These are phyloP conservation scores for Gasteruption jaculator DNA, from an alignment of 2,888 invertebrate species.

Conservation along the genomic window DNA sequence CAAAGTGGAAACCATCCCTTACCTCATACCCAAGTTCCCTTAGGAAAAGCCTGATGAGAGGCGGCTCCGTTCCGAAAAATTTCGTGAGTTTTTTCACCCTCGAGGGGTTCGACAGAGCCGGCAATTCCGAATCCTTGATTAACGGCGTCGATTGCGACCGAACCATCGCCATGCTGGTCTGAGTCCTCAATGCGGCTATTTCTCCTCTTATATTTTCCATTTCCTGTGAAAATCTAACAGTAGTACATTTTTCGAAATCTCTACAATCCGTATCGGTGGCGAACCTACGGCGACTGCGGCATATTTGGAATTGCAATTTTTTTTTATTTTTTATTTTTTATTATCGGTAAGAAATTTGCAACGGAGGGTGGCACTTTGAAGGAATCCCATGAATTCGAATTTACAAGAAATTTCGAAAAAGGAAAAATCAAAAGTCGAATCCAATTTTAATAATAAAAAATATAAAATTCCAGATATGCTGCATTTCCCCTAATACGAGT, in stretches of 20 bases:
- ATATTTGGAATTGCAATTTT: neutral
- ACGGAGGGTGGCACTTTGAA: too few relatives aligned
- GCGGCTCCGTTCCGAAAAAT: constrained; percentile 93
- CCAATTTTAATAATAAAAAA: neutral
- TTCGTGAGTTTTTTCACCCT: constrained; percentile 84
- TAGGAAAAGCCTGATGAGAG: constrained; percentile 81
- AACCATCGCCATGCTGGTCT: constrained; percentile 59
- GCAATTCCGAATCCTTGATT: constrained; percentile 58
- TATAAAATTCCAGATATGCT: too few relatives aligned
- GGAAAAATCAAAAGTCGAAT: too few relatives aligned
- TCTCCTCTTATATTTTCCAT: constrained; percentile 83
- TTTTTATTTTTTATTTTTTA: neutral
- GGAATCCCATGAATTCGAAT: too few relatives aligned
- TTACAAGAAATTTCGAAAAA: too few relatives aligned
- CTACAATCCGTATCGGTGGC: neutral
- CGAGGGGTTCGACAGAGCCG: constrained; percentile 78
- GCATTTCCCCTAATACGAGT: constrained; percentile 12
- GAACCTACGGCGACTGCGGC: too few relatives aligned
- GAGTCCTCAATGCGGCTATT: constrained; percentile 70
- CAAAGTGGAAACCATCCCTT: constrained; percentile 24
- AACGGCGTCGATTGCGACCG: constrained; percentile 67
- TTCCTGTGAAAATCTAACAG: constrained; percentile 57
- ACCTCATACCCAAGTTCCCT: constrained; percentile 91
- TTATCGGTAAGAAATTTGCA: constrained; percentile 1
- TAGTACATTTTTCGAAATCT: constrained; percentile 28